Evolutionary conservation across 2,797 vertebrate genomes (phyloP), one percentile per base, ranked within the genome.

Genomic region (Zalophus californianus): DNA sequence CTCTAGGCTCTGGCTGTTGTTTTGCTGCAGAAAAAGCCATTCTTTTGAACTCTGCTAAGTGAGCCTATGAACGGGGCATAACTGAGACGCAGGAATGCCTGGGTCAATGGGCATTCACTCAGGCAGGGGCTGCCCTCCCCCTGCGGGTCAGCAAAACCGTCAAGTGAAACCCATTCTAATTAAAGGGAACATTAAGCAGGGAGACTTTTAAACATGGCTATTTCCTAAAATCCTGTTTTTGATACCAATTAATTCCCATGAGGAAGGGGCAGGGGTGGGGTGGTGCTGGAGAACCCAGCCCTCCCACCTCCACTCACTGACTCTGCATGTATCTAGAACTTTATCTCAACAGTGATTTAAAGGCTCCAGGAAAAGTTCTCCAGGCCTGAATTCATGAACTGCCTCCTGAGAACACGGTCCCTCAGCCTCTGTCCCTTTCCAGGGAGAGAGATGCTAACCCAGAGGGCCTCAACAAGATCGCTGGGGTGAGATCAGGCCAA

Each of bases 131-230:
- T 8, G 44, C 64, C 90, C 92, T 80, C 56, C 64, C 25, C 48
- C 60, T 10, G 23, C 0, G 11, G 89, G 90, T 91, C 79, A 62
- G 93, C 23, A 13, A 50, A 41, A 58, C 78, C 6, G 7, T 85
- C 93, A 68, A 72, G 91, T 70, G 94, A 95, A 90, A 96, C 96
- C 86, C 82, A 35, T 83, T 96, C 91, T 88, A 73, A 96, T 97
- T 95, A 91, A 97, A 93, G 82, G 96, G 95, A 86, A 85, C 94
- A 95, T 97, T 96, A 97, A 91, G 62, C 97, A 96, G 87, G 35
- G 32, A 32, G 13, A 54, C 90, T 89, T 89, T 95, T 32, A 86
- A 86, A 82, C 88, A 44, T 3, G 20, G 52, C n/a, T 73, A 35
- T 96, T 96, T 96, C 97, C 92, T 78, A 44, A 35, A 78, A 20